Percentiles rank a stretch among this genome's conserved stretches.
Evolutionary conservation across 2,113 vertebrate species (phyloP).

Genomic region (Pteropus alecto): DNA sequence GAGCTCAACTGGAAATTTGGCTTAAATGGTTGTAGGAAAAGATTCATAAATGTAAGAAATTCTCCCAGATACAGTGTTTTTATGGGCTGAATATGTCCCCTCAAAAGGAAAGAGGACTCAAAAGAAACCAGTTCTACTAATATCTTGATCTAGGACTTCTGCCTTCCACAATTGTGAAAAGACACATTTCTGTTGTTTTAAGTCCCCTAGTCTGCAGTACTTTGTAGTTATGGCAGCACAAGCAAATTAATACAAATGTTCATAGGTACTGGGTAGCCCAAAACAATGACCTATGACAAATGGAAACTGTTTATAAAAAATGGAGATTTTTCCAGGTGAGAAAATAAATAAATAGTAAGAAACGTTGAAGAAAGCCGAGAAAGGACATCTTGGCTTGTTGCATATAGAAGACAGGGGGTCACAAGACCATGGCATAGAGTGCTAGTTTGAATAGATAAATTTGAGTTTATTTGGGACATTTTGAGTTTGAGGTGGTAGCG

Average conservation of each 20-base stretch:
- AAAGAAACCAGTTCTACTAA: neutral
- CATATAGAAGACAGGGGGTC: neutral
- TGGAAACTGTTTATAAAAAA: neutral
- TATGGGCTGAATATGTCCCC: neutral
- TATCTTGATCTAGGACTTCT: neutral
- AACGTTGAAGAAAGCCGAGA: neutral
- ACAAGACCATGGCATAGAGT: neutral
- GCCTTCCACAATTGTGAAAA: neutral
- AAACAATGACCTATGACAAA: neutral
- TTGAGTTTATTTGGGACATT: neutral
- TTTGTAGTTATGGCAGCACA: neutral
- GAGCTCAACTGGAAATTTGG: neutral
- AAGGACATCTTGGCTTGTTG: neutral
- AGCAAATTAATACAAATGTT: neutral
- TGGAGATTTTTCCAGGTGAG: neutral
- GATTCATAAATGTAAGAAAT: neutral
- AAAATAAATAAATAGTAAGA: neutral
- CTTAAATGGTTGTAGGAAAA: neutral
- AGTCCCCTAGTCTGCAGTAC: too few relatives aligned
- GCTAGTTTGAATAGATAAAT: neutral
- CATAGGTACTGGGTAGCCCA: neutral
- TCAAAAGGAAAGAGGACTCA: neutral
- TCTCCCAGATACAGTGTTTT: neutral
- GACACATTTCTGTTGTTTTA: neutral
- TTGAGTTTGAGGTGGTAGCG: neutral